These are phyloP conservation scores for Trichechus manatus DNA, from an alignment of 2,113 vertebrate species.

Conservation along the genomic window DNA sequence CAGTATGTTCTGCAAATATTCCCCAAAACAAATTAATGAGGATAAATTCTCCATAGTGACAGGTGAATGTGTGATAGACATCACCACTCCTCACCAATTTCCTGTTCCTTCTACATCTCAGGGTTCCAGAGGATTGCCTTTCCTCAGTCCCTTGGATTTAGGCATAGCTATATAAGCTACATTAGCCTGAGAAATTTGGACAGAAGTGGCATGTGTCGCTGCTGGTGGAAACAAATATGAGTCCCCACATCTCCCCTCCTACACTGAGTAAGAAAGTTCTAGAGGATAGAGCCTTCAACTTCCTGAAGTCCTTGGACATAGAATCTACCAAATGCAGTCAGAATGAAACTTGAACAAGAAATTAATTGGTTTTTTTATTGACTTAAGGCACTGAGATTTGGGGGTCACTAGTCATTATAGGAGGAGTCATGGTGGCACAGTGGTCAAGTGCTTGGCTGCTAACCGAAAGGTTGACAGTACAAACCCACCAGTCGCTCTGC, in stretches of 20 bases:
- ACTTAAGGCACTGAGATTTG: no score
- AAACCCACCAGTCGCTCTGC: no score
- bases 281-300: neutral
- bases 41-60: neutral
- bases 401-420: no score
- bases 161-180: neutral
- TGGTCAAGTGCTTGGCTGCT: no score
- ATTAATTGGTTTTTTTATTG: no score
- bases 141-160: neutral
- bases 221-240: neutral
- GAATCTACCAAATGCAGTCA: neutral
- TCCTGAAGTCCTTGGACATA: neutral
- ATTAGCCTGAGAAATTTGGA: neutral
- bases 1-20: neutral
- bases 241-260: no score
- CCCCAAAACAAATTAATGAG: neutral
- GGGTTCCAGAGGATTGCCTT: no score
- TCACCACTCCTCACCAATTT: no score
- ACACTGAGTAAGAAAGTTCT: neutral
- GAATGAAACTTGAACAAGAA: neutral
- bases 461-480: no score
- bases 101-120: no score
- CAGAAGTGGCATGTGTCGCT: neutral
- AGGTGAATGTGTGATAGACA: neutral
- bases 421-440: no score